Evolutionary conservation across 2,113 vertebrate genomes (phyloP).

Genomic region (Pangasianodon hypophthalmus): DNA sequence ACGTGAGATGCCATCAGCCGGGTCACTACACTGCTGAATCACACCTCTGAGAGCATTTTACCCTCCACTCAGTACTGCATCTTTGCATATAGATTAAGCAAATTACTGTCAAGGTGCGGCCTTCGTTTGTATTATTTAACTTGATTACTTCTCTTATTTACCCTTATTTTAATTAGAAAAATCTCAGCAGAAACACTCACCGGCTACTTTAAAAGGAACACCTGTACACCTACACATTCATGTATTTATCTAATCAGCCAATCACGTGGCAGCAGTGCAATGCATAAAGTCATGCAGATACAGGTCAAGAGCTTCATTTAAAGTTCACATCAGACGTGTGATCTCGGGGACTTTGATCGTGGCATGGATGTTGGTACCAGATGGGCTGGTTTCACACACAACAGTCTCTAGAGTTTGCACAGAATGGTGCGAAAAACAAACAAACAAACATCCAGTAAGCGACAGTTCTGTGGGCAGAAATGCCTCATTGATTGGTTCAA

Average conservation of each 20-base stretch:
- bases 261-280: background rate
- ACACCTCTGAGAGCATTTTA: conserved; percentile 11
- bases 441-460: background rate
- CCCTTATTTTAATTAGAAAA: background rate
- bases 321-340: background rate
- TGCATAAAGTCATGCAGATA: background rate
- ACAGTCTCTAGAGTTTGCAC: background rate
- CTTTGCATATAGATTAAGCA: background rate
- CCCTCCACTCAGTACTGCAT: background rate
- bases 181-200: background rate
- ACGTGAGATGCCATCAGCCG: conserved; percentile 51
- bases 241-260: background rate
- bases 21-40: conserved; percentile 37
- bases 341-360: background rate
- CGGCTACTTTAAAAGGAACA: background rate
- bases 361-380: background rate
- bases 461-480: background rate
- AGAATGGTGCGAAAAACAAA: background rate
- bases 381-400: background rate
- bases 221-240: background rate
- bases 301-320: background rate
- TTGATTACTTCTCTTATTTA: background rate
- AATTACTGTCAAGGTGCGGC: background rate
- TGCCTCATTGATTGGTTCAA: background rate
- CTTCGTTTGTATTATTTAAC: background rate